Evolutionary conservation across 2,797 vertebrate genomes (phyloP), one percentile per base, ranked within the genome.

Genomic region (Karalla daura): DNA sequence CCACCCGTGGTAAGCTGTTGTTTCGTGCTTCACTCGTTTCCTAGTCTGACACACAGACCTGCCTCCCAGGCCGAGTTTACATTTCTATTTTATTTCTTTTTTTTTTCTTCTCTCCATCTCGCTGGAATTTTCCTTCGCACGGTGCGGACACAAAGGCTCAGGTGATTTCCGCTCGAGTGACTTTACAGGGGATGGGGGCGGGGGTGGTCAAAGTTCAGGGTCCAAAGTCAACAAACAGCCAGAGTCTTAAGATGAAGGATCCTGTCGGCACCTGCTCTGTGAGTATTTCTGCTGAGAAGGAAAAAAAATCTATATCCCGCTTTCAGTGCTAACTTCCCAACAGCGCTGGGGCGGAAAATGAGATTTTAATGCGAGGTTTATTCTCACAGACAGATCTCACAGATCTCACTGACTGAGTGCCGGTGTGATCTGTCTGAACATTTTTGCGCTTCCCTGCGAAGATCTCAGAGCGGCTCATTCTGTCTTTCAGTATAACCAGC

Each of bases 221-320:
- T 87, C 60, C 90, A 89, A 89, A 92, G 90, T 92, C 88, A 90
- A 92, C 86, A 91, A 87, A 88, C 86, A 11, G 81, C 55, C 55
- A 37, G 70, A 81, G 85, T 59, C 78, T 86, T 68, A 94, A 90
- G 89, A 97, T 96, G 95, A 95, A 92, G 93, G 95, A 97, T 66
- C 95, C 92, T 9, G 83, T 95, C 69, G 81, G 91, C 80, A 88
- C 88, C 54, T 96, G 94, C 61, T 88, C 83, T 9, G 96, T 98
- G 90, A 98, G 96, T 95, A 86, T 53, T 52, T 33, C 28, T 76
- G 52, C 20, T 1, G n/a, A n/a, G n/a, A n/a, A n/a, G n/a, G n/a
- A n/a, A n/a, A 33, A 50, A 62, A 30, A 74, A 24, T 30, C 15
- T 3, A 28, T 7, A n/a, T n/a, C n/a, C n/a, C n/a, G n/a, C n/a